Evolutionary conservation across 2,888 invertebrate genomes (phyloP), one percentile per base, ranked within the genome.

Genomic region (Drosophila suboccidentalis): DNA sequence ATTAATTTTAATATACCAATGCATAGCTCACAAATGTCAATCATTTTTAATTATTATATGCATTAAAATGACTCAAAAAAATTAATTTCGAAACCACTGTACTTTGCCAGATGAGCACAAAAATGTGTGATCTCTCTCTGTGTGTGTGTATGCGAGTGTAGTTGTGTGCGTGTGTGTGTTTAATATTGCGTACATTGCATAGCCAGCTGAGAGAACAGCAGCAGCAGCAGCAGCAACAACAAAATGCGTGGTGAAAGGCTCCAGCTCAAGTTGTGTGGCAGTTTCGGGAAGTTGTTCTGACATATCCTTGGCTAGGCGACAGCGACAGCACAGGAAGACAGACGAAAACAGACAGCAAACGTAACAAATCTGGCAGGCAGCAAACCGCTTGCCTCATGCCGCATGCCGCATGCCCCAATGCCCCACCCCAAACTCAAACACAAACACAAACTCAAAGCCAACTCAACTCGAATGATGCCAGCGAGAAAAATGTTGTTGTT

Each of bases 271-370:
- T 57, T 50, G 65, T 80, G 54, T 64, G 61, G 60, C 66, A 49
- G 51, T 64, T 64, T 73, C 53, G 78, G 78, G 66, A 77, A 71
- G 78, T 64, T 71, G 68, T 77, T 71, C 80, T 65, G 81, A 80
- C 68, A 71, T 65, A 81, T 81, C 81, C 82, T 78, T 75, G 78
- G 22, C 60, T 68, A 49, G 74, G 63, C 69, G 78, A 73, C 63
- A 54, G 44, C 19, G 74, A 51, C 58, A 51, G 59, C 46, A 64
- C 51, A 41, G 46, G 34, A 39, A 38, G 64, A 69, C 62, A 46
- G 43, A 47, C 57, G 46, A 58, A 58, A 72, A 71, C 55, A 65
- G 64, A 71, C 71, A 63, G 69, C 79, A 51, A 67, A 67, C 65
- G 63, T 64, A 71, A 71, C 79, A 82, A 71, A 78, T 79, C 76